These are phyloP conservation scores for Tilapia sparmanii DNA, from an alignment of 2,113 vertebrate species.

Conservation along the genomic window DNA sequence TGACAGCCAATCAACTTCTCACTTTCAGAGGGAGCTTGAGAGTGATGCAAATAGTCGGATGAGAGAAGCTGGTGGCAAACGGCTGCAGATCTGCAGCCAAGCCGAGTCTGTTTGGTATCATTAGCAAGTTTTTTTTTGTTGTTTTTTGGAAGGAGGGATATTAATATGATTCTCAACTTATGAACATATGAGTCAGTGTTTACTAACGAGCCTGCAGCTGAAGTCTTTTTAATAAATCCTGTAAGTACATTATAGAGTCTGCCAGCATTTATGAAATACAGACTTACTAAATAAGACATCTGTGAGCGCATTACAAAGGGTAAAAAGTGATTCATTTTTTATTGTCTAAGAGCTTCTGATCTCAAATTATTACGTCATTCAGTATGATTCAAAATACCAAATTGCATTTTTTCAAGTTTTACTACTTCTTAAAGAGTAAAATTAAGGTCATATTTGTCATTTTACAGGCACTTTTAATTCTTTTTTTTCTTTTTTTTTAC, in stretches of 20 bases:
- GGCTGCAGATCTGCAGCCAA: slow-evolving; percentile 43
- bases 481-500: neutral
- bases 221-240: neutral
- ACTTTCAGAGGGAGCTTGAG: slow-evolving; percentile 39
- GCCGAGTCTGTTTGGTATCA: slow-evolving; percentile 34
- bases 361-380: neutral
- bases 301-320: neutral
- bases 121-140: slow-evolving; percentile 40
- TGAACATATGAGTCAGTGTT: slow-evolving; percentile 56
- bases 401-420: neutral
- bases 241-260: neutral
- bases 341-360: neutral
- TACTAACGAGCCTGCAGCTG: slow-evolving; percentile 8
- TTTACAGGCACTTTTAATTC: neutral
- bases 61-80: slow-evolving; percentile 41
- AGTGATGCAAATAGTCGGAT: slow-evolving; percentile 33
- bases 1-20: slow-evolving; percentile 76
- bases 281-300: neutral
- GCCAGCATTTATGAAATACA: neutral
- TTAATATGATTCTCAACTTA: slow-evolving; percentile 56
- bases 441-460: neutral
- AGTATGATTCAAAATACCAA: neutral
- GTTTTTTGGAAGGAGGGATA: slow-evolving; percentile 1
- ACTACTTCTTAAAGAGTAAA: neutral
- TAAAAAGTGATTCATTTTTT: neutral